Base-by-base conservation (phyloP, 2,888 invertebrate genomes). In the Drosophila sordidapex region DNA sequence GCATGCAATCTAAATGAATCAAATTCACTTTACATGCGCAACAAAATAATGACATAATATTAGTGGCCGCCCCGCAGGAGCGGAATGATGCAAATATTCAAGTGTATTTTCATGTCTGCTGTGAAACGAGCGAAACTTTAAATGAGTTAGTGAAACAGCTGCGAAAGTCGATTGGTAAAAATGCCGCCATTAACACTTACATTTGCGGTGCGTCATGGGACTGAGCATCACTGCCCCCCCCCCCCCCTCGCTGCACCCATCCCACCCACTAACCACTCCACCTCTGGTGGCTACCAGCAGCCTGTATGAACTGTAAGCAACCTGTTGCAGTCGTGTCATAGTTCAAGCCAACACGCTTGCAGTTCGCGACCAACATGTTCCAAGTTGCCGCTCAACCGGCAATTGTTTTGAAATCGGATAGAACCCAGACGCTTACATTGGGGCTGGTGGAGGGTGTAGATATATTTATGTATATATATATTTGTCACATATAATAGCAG, bases 281-380 rank as follows among this genome's bases (percentile, higher is more conserved):
- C 2, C 6, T 4, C 35, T 4, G 13, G 21, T 13, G 1, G 4
- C 5, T 5, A 29, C 40, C n/a, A 15, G 13, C 13, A 29, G 29
- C 2, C 10, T 4, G 18, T 38, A 18, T 36, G 33, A 40, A 36
- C 65, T 21, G 21, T 33, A 56, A 49, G 66, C 76, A 76, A 76
- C 75, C 75, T 76, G 75, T 76, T 76, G 75, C 70, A 76, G 59
- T 76, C 66, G 71, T 76, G 75, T 75, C 74, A 75, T 15, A 75
- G 74, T 75, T 75, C 64, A 74, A 33, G 36, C 54, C 70, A 70
- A 76, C 70, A 35, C 29, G 63, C 33, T 40, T 54, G 51, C 27
- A 29, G 33, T 10, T 11, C 51, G 56, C 38, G 31, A 21, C 63
- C n/a, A 74, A 74, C 74, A 40, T 75, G 74, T 75, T 75, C 48